phyloP scores from a whole-genome alignment of 2,888 invertebrate species.

The Dromius quadrimaculatus region DNA sequence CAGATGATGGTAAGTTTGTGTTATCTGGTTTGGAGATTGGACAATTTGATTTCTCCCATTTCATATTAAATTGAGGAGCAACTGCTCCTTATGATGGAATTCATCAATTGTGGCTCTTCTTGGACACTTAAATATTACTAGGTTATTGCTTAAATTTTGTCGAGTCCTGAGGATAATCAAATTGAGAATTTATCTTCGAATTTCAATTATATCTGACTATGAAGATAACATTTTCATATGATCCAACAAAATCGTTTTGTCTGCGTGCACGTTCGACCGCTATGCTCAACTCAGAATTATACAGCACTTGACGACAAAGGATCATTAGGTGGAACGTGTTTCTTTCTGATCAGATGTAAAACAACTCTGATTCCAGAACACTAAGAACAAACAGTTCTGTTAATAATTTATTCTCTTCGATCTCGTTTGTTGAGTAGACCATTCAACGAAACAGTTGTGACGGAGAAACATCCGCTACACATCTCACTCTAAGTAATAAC shows the following conservation, averaged over 20 bases:
- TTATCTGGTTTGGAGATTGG: too few relatives aligned
- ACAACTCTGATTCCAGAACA: slow-evolving; percentile 12
- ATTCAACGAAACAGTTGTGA: slow-evolving; percentile 25
- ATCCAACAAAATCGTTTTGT: slow-evolving; percentile 2
- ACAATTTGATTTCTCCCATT: too few relatives aligned
- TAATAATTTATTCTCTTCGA: slow-evolving; percentile 26
- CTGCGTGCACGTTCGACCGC: neutral
- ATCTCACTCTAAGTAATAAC: slow-evolving; percentile 5
- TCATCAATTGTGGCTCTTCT: too few relatives aligned
- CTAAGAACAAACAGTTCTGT: slow-evolving; percentile 30
- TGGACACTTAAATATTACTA: too few relatives aligned
- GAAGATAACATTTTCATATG: slow-evolving; percentile 20
- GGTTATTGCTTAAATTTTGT: too few relatives aligned
- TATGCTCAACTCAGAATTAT: too few relatives aligned
- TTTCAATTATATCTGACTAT: neutral
- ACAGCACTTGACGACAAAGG: slow-evolving; percentile 15
- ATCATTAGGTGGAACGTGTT: slow-evolving; percentile 13
- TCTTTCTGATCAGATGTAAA: slow-evolving; percentile 17
- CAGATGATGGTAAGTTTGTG: too few relatives aligned
- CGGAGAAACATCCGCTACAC: neutral
- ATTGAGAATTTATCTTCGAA: neutral
- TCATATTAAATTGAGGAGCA: too few relatives aligned
- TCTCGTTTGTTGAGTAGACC: neutral
- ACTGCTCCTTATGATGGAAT: too few relatives aligned
- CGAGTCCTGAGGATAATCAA: too few relatives aligned